Evolutionary conservation across 1,140 invertebrate species (phyloP).

Genomic region (Anagrus nilaparvatae): DNA sequence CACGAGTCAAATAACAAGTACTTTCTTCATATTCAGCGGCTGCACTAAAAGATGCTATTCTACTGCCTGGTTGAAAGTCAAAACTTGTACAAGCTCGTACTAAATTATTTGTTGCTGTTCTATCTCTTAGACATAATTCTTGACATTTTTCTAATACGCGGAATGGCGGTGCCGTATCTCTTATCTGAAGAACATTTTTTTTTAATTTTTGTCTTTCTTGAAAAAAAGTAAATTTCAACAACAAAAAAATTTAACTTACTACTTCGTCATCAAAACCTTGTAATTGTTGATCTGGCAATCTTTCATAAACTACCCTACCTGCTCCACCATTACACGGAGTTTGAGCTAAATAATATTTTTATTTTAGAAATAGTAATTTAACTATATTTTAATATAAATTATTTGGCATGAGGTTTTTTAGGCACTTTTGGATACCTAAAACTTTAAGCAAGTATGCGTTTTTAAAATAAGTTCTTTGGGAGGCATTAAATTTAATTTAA

Average conservation of each 20-base stretch:
- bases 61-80: conserved; percentile 79
- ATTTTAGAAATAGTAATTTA: conserved; percentile 3
- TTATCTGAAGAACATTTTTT: conserved; percentile 42
- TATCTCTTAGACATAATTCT: conserved; percentile 72
- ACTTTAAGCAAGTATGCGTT: too few relatives aligned
- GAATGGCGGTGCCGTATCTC: conserved; percentile 72
- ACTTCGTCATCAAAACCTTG: conserved; percentile 81
- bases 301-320: conserved; percentile 77
- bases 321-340: conserved; percentile 79
- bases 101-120: conserved; percentile 67
- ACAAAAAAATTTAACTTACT: conserved; percentile 43
- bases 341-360: conserved; percentile 53
- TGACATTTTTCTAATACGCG: conserved; percentile 78
- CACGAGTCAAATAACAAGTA: conserved; percentile 75
- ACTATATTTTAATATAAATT: not conserved
- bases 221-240: not conserved
- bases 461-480: not conserved
- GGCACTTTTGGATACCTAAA: too few relatives aligned
- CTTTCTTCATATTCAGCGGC: conserved; percentile 81
- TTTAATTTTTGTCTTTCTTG: conserved; percentile 1
- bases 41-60: conserved; percentile 69
- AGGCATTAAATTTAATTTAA: not conserved
- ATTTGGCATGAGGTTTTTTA: too few relatives aligned
- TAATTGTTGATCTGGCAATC: conserved; percentile 76
- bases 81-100: conserved; percentile 74